Evolutionary conservation across 2,888 invertebrate genomes (phyloP), one percentile per base, ranked within the genome.

Genomic region (Troides oblongomaculatus): DNA sequence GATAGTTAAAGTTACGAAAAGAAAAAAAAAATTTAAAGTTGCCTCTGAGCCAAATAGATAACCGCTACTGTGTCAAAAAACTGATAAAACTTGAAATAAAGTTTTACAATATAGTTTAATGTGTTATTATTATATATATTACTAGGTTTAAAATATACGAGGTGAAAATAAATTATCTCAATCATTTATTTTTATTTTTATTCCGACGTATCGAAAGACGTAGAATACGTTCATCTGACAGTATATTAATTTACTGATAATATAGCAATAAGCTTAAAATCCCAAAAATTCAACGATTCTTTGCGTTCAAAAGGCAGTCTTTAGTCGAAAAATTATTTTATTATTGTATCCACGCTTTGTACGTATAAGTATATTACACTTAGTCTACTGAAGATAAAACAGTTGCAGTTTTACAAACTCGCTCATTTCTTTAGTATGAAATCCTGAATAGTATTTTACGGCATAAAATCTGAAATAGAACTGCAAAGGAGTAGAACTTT

Each of bases 91-190:
- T 30, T 30, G 3, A 30, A 30, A 30, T 30, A 30, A 30, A 30
- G 30, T 30, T 30, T 30, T 3, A 30, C 30, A 30, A 30, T 30
- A 50, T 14, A 50, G 50, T 64, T 36, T 64, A 64, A 58, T n/a
- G 43, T 23, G 8, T 57, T 56, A 17, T 56, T 56, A 64, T 50
- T 25, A 59, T 46, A 17, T 65, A 59, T 59, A 59, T 50, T 59
- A 59, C n/a, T 62, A 62, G 62, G 62, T 62, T 62, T 62, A 43
- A 18, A 62, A 62, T 65, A 5, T 65, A 59, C 65, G 30, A 65
- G 30, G 46, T 50, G 18, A 59, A 59, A 65, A 65, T 59, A 59
- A 59, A 21, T 21, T 4, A 10, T 10, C 8, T 8, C 39, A 39
- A 10, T 39, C 8, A 10, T 39, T 39, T 1, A 39, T 10, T 21